A percentile compares a stretch with the other conserved stretches of the same genome.
These are phyloP conservation scores for Ruditapes philippinarum DNA, from an alignment of 1,140 invertebrate genomes.

Conservation along the genomic window DNA sequence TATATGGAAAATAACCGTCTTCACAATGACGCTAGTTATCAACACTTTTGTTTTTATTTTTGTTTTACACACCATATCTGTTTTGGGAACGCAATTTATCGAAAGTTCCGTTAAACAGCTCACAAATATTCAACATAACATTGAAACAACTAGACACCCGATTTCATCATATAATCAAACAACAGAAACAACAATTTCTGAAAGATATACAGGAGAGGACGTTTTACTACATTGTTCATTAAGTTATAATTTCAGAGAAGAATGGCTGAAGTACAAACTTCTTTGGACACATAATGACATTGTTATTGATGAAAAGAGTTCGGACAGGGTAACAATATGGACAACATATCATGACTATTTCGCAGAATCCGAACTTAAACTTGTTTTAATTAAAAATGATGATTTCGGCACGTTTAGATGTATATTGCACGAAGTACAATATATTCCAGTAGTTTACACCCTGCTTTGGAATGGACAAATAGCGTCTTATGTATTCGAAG, in stretches of 20 bases:
- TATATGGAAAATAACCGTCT: not conserved
- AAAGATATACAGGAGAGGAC: not conserved
- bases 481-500: not conserved
- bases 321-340: not conserved
- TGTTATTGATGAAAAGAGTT: not conserved
- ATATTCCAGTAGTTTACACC: not conserved
- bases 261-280: not conserved
- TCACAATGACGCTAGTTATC: not conserved
- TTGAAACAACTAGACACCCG: not conserved
- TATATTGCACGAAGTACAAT: not conserved
- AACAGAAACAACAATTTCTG: not conserved
- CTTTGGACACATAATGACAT: not conserved
- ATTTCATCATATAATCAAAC: no score
- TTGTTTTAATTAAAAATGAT: not conserved
- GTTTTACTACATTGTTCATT: not conserved
- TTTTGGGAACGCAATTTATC: not conserved
- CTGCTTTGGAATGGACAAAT: not conserved
- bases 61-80: not conserved
- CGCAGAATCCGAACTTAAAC: not conserved
- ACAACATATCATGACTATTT: not conserved
- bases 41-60: not conserved
- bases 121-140: not conserved
- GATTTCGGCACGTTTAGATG: not conserved
- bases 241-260: not conserved
- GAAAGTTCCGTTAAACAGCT: not conserved